Base-by-base conservation (phyloP, 2,888 invertebrate genomes). In the Seira musarum region DNA sequence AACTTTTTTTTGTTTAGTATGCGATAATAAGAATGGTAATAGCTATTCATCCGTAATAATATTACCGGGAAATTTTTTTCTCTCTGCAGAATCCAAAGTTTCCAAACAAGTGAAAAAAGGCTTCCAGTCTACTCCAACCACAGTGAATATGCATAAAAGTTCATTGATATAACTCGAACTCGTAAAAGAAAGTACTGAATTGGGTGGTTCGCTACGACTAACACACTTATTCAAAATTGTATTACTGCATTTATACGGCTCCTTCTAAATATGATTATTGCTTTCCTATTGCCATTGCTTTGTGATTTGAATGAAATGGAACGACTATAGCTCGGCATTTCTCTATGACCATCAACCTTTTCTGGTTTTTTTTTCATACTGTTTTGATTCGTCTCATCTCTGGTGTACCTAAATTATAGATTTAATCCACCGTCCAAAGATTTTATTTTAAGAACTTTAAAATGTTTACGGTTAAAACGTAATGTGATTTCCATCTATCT, bases 151-250 rank as follows among this genome's bases (percentile, higher is more conserved):
- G 40, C 40, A 40, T 40, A 40, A 40, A 40, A 40, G 40, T 40
- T 40, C 40, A 40, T 40, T 40, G 40, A 40, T 40, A 40, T 40
- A 40, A 40, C 40, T 40, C 6, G 13, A 6, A 40, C 40, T 40
- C 40, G 40, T 40, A 40, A 40, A 40, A 13, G n/a, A n/a, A n/a
- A 40, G 13, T 40, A 40, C 13, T 40, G 40, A 40, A 40, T 40
- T 6, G n/a, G 40, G 13, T 40, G n/a, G n/a, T 40, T 40, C 6
- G 40, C 40, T 40, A 68, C 25, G 8, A 74, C 74, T 66, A 74
- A 74, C 74, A 73, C 66, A 74, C 74, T 74, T 60, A 74, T 67
- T 67, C 22, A 66, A 57, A 40, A 40, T 40, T 40, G 40, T 40
- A 40, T 40, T 40, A 40, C 66, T 74, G 66, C 74, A 46, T 13